Evolutionary conservation across 92 coral and sea anemone species (phyloP).

Genomic region (Palythoa heliodiscus): DNA sequence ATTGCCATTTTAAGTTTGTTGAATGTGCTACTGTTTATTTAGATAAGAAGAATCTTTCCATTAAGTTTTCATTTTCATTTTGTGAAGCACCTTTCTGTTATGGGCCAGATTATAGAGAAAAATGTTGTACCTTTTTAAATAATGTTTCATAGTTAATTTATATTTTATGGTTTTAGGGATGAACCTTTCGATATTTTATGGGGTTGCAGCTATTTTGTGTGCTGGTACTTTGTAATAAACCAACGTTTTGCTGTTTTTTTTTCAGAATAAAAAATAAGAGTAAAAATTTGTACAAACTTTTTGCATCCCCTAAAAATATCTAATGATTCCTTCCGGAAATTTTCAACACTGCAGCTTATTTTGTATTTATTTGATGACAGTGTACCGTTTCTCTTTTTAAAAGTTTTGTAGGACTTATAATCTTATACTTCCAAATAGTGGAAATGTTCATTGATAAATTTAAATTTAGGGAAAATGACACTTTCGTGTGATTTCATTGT

Average conservation of each 20-base stretch:
- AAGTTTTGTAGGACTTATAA: not conserved
- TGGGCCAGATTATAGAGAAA: slow-evolving; percentile 37
- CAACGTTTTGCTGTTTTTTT: not conserved
- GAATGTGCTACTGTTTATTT: slow-evolving; percentile 36
- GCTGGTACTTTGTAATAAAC: not conserved
- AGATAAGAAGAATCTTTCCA: slow-evolving; percentile 35
- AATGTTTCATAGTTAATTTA: not conserved
- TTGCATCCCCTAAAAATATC: not conserved
- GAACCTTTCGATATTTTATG: not conserved
- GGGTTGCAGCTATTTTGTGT: not conserved
- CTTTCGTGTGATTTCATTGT: not conserved
- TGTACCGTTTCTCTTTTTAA: not conserved
- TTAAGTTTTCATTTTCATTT: slow-evolving; percentile 46
- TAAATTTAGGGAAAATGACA: not conserved
- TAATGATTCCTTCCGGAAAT: not conserved
- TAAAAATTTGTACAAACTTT: not conserved
- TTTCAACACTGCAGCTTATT: too few species aligned
- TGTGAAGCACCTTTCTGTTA: slow-evolving; percentile 45
- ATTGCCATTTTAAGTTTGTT: slow-evolving; percentile 53
- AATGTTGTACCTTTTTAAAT: not conserved
- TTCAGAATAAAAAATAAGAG: not conserved
- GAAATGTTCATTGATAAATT: not conserved
- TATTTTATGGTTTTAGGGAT: not conserved
- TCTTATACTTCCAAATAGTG: too few species aligned
- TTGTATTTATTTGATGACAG: not conserved